These are phyloP conservation scores for Nasalis larvatus DNA, from an alignment of 2,113 vertebrate genomes.

Conservation along the genomic window DNA sequence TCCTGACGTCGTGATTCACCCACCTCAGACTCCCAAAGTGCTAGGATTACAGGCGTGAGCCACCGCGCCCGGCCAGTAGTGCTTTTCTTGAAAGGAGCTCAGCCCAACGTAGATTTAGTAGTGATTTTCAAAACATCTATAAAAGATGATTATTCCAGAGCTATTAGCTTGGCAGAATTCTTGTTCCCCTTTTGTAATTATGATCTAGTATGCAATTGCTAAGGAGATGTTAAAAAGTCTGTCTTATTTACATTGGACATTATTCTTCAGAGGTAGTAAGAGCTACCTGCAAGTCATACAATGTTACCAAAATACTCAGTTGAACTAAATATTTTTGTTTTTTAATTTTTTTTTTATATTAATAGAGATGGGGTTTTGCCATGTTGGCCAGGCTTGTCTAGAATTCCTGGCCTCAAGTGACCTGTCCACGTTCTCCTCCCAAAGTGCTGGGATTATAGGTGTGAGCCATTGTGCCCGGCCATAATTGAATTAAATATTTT, in stretches of 20 bases:
- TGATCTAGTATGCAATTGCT: neutral
- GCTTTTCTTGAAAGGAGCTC: constrained; percentile 2
- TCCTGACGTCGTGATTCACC: no score
- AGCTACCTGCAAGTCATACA: neutral
- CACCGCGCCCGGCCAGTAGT: neutral
- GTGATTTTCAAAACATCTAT: neutral
- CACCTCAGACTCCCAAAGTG: no score
- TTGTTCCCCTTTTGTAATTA: neutral
- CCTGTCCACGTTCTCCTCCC: neutral
- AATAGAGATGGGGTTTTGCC: neutral
- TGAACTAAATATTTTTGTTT: neutral
- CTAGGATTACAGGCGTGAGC: no score
- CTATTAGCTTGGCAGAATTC: neutral
- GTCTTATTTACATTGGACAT: neutral
- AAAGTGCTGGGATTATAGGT: neutral
- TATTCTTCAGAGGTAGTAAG: neutral
- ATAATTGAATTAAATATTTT: constrained; percentile 22
- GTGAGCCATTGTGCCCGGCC: neutral
- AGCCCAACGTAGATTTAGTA: neutral
- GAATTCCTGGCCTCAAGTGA: neutral
- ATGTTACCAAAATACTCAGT: neutral
- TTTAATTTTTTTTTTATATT: neutral
- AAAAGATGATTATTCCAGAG: neutral
- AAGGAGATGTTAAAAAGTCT: constrained; percentile 17
- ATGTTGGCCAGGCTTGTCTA: neutral